Conservation (phyloP, 1,140 invertebrate species). For the Drosophila rhopaloa region DNA sequence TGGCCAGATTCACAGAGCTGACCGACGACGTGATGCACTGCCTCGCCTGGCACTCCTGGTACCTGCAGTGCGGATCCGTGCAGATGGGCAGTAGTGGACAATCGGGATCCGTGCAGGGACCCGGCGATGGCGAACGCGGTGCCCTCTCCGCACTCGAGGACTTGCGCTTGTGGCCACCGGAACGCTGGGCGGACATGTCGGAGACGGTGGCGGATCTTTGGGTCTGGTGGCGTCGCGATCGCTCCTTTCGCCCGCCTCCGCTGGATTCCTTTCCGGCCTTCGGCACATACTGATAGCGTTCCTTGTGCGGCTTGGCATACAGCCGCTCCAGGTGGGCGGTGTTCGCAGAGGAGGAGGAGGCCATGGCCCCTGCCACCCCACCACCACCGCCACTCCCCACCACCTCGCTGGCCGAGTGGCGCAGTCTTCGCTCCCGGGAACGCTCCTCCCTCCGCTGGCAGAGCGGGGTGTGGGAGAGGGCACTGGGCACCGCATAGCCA, state of each 20-base stretch:
- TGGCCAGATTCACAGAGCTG: constrained; percentile 73
- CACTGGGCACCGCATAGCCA: constrained; percentile 66
- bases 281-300: constrained; percentile 83
- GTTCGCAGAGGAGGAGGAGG: not conserved
- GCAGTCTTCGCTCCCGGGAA: constrained; percentile 35
- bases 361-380: not conserved
- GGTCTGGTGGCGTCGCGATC: constrained; percentile 82
- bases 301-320: constrained; percentile 81
- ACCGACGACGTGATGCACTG: constrained; percentile 70
- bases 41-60: constrained; percentile 69
- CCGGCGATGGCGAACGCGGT: constrained; percentile 72
- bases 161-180: constrained; percentile 71
- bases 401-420: constrained; percentile 42
- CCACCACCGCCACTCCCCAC: constrained; percentile 12
- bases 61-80: constrained; percentile 83
- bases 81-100: constrained; percentile 83
- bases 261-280: constrained; percentile 49
- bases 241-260: constrained; percentile 57
- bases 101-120: constrained; percentile 81
- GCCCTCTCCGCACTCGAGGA: constrained; percentile 83
- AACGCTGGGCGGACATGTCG: constrained; percentile 76
- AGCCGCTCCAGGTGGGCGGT: constrained; percentile 66
- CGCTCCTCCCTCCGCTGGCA: constrained; percentile 75
- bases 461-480: constrained; percentile 69
- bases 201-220: constrained; percentile 83